Evolutionary conservation across 2,888 invertebrate species (phyloP).

Genomic region (Epinotia demarniana): DNA sequence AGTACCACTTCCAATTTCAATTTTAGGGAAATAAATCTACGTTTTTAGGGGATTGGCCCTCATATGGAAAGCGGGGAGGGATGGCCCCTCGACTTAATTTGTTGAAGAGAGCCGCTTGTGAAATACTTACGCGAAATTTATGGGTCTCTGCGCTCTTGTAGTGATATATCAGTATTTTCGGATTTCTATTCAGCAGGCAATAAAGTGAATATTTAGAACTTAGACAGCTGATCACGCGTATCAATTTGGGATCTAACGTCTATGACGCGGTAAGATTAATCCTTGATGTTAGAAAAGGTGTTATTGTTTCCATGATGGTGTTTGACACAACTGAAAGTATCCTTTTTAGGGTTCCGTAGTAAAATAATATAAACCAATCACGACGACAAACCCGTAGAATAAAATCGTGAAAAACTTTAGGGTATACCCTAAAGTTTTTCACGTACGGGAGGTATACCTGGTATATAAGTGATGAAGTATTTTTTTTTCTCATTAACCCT

Average conservation of each 20-base stretch:
- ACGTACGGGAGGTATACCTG: no score
- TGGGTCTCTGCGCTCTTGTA: not conserved
- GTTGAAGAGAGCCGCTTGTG: conserved; percentile 5
- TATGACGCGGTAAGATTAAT: not conserved
- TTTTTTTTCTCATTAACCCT: no score
- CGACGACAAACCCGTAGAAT: no score
- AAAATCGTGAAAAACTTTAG: no score
- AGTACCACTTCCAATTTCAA: conserved; percentile 20
- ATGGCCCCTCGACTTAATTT: conserved; percentile 17
- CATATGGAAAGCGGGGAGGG: conserved; percentile 14
- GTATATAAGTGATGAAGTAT: no score
- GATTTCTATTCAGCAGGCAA: not conserved
- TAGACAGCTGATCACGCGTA: not conserved
- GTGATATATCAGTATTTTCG: not conserved
- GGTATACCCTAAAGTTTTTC: no score
- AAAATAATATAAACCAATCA: no score
- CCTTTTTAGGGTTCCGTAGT: no score
- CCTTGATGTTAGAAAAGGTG: not conserved
- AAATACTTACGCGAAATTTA: conserved; percentile 3
- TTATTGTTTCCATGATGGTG: not conserved
- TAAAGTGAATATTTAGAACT: not conserved
- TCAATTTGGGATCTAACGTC: not conserved
- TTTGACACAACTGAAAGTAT: not conserved
- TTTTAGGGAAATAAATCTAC: conserved; percentile 19
- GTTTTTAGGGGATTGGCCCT: conserved; percentile 20